Evolutionary conservation across 2,113 vertebrate species (phyloP).

Genomic region (Ochotona princeps): DNA sequence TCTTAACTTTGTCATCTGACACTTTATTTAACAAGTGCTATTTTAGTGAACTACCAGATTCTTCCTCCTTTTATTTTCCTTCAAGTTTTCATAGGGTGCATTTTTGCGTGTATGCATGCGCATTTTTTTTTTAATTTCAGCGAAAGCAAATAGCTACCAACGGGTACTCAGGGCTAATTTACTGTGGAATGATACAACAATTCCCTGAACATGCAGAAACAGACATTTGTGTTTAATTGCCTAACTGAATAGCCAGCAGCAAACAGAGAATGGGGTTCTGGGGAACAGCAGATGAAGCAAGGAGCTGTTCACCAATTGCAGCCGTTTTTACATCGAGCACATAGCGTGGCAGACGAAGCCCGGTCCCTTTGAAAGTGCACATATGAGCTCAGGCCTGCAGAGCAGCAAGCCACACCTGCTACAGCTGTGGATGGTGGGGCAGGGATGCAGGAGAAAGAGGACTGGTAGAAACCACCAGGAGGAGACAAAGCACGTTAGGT

Average conservation of each 20-base stretch:
- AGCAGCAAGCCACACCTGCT: not conserved
- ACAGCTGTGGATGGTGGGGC: not conserved
- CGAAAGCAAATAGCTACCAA: slow-evolving; percentile 14
- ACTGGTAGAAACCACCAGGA: not conserved
- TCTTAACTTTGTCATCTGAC: not conserved
- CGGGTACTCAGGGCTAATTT: slow-evolving; percentile 1
- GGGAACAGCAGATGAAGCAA: not conserved
- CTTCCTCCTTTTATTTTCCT: slow-evolving; percentile 43
- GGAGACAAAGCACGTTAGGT: not conserved
- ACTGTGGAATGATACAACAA: not conserved
- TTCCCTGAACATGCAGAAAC: not conserved
- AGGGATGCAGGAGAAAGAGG: not conserved
- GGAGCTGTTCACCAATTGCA: not conserved
- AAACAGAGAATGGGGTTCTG: not conserved
- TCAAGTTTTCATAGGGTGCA: not conserved
- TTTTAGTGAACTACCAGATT: not conserved
- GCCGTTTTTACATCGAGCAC: not conserved
- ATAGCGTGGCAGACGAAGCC: not conserved
- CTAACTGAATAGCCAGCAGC: not conserved
- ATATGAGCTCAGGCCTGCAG: not conserved
- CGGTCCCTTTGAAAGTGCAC: not conserved
- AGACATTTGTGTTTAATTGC: not conserved
- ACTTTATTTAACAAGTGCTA: not conserved
- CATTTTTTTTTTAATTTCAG: slow-evolving; percentile 39
- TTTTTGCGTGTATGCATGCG: not conserved